A percentile compares a stretch with the other conserved stretches of the same genome.
Conservation (phyloP, 2,888 invertebrate genomes). For the Microplitis manilae region DNA sequence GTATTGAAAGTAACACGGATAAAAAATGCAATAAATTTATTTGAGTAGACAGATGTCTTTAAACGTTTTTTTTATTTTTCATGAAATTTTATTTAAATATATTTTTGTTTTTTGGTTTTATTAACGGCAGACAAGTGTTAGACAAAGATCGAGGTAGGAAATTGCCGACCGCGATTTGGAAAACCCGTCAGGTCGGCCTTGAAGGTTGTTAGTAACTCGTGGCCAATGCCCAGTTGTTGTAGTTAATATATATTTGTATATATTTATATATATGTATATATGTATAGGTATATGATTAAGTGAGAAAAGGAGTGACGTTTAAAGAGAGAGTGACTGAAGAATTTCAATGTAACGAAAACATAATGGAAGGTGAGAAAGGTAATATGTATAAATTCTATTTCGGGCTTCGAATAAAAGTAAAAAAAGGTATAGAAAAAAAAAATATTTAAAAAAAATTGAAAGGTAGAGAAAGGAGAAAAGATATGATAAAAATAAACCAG, state of each 20-base stretch:
- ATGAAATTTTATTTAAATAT: background rate
- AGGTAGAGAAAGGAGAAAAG: slow-evolving; percentile 27
- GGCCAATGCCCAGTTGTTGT: slow-evolving; percentile 25
- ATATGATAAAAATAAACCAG: slow-evolving; percentile 39
- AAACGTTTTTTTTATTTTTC: background rate
- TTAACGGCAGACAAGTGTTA: slow-evolving; percentile 41
- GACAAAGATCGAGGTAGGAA: slow-evolving; percentile 65
- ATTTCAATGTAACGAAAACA: slow-evolving; percentile 44
- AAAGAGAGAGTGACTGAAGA: slow-evolving; percentile 39
- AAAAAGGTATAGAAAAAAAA: slow-evolving; percentile 33
- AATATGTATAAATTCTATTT: slow-evolving; percentile 9
- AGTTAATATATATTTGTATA: slow-evolving; percentile 5
- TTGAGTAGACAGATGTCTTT: background rate
- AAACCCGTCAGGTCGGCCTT: slow-evolving; percentile 67
- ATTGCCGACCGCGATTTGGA: slow-evolving; percentile 65
- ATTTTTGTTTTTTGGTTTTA: slow-evolving; percentile 25
- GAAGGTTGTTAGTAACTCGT: slow-evolving; percentile 50
- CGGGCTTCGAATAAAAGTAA: slow-evolving; percentile 21
- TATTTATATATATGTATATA: background rate
- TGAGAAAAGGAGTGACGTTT: slow-evolving; percentile 38
- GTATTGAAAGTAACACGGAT: background rate
- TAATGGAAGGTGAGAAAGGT: slow-evolving; percentile 35
- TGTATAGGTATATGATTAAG: slow-evolving; percentile 22
- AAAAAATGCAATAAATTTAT: background rate
- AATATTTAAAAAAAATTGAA: slow-evolving; percentile 16